Percentiles rank a stretch among this genome's conserved stretches.
Evolutionary conservation across 2,113 vertebrate species (phyloP).

Genomic region (Rhea americana): DNA sequence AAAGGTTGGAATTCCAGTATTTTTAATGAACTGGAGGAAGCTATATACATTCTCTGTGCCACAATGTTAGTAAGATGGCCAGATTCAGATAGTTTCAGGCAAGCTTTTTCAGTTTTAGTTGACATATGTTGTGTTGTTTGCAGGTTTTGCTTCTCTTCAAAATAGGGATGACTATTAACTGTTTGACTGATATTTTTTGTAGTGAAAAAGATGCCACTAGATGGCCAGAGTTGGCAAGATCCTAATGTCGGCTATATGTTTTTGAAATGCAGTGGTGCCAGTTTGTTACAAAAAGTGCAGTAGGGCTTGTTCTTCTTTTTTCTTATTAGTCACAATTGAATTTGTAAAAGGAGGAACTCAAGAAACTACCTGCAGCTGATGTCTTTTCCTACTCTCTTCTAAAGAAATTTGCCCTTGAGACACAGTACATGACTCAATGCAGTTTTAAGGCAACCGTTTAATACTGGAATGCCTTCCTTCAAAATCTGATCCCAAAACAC

Average conservation of each 20-base stretch:
- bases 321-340: not conserved
- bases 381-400: not conserved
- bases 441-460: not conserved
- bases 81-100: rapidly evolving
- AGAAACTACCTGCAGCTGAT: not conserved
- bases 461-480: not conserved
- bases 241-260: rapidly evolving
- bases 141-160: not conserved
- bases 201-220: constrained; percentile 23
- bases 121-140: rapidly evolving
- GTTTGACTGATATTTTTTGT: not conserved
- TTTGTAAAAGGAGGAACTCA: not conserved
- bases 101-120: not conserved
- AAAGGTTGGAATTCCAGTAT: not conserved
- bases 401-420: not conserved
- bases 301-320: not conserved
- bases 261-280: not conserved
- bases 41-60: too few relatives aligned
- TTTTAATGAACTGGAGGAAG: not conserved
- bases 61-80: too few relatives aligned
- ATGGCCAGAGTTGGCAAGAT: not conserved
- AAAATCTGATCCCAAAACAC: not conserved
- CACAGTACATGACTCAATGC: not conserved
- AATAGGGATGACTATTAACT: not conserved
- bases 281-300: not conserved